These are phyloP conservation scores for Gymnocephalus cernua DNA, from an alignment of 2,113 vertebrate species.

Conservation along the genomic window DNA sequence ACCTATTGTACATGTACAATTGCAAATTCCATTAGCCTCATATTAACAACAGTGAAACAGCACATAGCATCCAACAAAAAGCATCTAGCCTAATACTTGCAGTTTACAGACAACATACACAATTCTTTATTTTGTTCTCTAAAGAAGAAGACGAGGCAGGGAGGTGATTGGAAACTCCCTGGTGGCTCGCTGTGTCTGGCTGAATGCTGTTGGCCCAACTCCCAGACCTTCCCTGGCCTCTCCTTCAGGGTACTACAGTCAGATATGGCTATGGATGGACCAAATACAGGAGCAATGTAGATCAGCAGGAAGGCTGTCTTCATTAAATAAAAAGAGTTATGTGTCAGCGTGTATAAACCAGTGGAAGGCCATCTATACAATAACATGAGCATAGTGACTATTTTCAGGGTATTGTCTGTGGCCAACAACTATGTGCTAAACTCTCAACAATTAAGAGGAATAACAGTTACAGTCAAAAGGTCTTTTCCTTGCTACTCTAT, in stretches of 20 bases:
- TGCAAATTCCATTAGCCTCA: not conserved
- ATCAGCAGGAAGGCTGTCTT: constrained; percentile 2
- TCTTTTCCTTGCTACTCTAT: not conserved
- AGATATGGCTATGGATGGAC: constrained; percentile 28
- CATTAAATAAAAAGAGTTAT: constrained; percentile 10
- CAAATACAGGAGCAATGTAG: constrained; percentile 8
- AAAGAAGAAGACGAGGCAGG: constrained; percentile 33
- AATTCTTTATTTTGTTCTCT: constrained; percentile 28
- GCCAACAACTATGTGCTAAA: not conserved
- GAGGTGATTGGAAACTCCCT: constrained; percentile 76
- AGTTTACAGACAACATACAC: constrained; percentile 46
- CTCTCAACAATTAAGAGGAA: not conserved
- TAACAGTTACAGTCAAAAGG: not conserved
- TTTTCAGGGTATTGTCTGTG: not conserved
- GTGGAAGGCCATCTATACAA: not conserved
- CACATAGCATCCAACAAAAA: constrained; percentile 2
- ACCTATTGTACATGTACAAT: not conserved
- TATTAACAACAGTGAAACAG: not conserved
- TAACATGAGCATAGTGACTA: not conserved
- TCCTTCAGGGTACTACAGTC: constrained; percentile 39
- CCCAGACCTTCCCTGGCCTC: constrained; percentile 64
- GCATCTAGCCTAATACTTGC: constrained; percentile 23
- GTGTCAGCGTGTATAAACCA: not conserved
- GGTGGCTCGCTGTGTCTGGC: constrained; percentile 68
- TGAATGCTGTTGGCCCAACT: constrained; percentile 66